phyloP scores from a whole-genome alignment of 30 jellyfish, hydroid and myxozoan species.

The Hydractinia echinata region DNA sequence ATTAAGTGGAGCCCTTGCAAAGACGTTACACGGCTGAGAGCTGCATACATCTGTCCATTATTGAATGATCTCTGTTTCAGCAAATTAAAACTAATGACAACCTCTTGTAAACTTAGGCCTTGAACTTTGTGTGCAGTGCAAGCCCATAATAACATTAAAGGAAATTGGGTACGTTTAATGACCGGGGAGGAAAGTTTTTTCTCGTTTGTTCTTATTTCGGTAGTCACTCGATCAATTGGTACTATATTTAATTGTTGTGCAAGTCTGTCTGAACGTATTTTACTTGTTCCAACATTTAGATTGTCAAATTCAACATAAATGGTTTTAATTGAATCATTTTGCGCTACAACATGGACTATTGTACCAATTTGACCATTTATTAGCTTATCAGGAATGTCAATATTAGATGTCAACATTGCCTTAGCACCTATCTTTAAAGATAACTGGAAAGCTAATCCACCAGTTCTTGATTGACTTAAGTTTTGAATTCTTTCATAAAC shows the following conservation, averaged over 20 bases:
- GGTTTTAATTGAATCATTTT: neutral
- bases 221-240: slow-evolving; percentile 2
- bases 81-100: too few species aligned
- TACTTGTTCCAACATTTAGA: too few species aligned
- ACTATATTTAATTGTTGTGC: neutral
- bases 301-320: neutral
- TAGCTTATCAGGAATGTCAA: too few species aligned
- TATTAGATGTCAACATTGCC: too few species aligned
- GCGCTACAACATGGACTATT: neutral
- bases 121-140: too few species aligned
- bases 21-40: too few species aligned
- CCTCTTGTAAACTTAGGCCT: too few species aligned
- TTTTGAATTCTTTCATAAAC: slow-evolving; percentile 12
- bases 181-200: neutral
- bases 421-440: slow-evolving; percentile 4
- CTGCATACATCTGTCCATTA: too few species aligned
- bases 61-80: too few species aligned
- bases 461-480: slow-evolving; percentile 2
- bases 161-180: neutral
- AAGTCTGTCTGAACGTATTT: neutral
- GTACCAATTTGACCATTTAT: neutral
- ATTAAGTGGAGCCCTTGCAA: too few species aligned
- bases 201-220: neutral
- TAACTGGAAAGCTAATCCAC: slow-evolving; percentile 20
- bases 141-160: neutral